Evolutionary conservation across 2,888 invertebrate species (phyloP).

Genomic region (Parapristionchus giblindavisi): DNA sequence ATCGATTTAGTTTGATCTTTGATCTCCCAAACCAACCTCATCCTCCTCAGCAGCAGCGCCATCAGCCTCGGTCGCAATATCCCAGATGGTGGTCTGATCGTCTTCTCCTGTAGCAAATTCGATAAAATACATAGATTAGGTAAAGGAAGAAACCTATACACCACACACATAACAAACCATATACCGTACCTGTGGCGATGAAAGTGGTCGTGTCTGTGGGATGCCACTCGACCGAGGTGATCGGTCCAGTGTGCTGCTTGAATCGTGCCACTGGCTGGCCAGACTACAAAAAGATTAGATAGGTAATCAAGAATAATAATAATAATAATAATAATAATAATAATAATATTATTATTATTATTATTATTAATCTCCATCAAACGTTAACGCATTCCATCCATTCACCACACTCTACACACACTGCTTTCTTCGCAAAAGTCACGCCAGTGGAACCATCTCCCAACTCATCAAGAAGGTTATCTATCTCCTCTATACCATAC

Average conservation of each 20-base stretch:
- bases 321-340: neutral
- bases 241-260: slow-evolving; percentile 90
- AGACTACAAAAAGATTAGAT: slow-evolving; percentile 68
- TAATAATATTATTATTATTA: neutral
- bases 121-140: too few relatives aligned
- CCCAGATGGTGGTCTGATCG: slow-evolving; percentile 96
- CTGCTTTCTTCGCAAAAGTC: too few relatives aligned
- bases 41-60: slow-evolving; percentile 59
- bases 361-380: too few relatives aligned
- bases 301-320: neutral
- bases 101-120: slow-evolving; percentile 76
- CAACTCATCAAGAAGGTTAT: too few relatives aligned
- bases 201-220: slow-evolving; percentile 89
- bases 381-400: neutral
- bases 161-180: too few relatives aligned
- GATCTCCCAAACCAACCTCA: neutral
- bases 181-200: slow-evolving; percentile 81
- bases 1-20: neutral
- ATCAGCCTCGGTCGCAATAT: slow-evolving; percentile 88
- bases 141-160: too few relatives aligned
- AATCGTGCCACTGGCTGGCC: slow-evolving; percentile 86
- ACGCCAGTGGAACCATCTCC: too few relatives aligned
- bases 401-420: neutral
- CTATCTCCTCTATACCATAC: too few relatives aligned
- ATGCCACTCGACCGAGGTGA: slow-evolving; percentile 97